Base-by-base conservation (phyloP, 92 coral and sea anemone genomes). In the Siderastrea radians region DNA sequence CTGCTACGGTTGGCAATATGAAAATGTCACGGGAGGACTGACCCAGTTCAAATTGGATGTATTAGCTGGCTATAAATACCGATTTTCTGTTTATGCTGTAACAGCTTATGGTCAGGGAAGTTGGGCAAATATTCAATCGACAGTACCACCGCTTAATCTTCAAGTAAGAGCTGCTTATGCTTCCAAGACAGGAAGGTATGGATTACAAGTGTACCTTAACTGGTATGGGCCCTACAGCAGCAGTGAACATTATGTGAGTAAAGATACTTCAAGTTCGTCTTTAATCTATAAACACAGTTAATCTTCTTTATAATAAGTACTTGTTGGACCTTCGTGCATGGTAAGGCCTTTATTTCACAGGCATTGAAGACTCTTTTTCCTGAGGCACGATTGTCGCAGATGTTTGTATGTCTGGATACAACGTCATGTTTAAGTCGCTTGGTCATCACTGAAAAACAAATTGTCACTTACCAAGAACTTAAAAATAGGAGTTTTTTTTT, bases 21-120 rank as follows among this genome's bases (percentile, higher is more conserved):
- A n/a, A 1, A 74, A 62, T 45, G 64, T 75, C 16, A 62, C 81
- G 1, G 82, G 64, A 10, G 14, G 3, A 9, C 19, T 10, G 16
- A 49, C 61, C 7, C 6, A 16, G 0, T 84, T 74, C 72, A 51
- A 49, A 12, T 3, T 14, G 26, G 0, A 38, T 43, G 74, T 63
- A 2, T 46, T 62, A 3, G 73, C 81, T 26, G 88, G 88, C 5
- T 15, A 80, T 51, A 68, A 52, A 15, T 80, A 67, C 75, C 38
- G 6, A 3, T 19, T 80, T 67, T 52, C 53, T 15, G 84, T 80
- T 15, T 12, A 44, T 52, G 65, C 84, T 80, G 15, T 66, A 38
- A 80, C 84, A 15, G 14, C 54, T 5, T 13, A 67, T 52, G 84
- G 75, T 7, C 1, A 1, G 13, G 84, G 84, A 16, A 50, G 9